Percentiles rank a stretch among this genome's conserved stretches.
These are phyloP conservation scores for Spodoptera littoralis DNA, from an alignment of 2,888 invertebrate species.

Conservation along the genomic window DNA sequence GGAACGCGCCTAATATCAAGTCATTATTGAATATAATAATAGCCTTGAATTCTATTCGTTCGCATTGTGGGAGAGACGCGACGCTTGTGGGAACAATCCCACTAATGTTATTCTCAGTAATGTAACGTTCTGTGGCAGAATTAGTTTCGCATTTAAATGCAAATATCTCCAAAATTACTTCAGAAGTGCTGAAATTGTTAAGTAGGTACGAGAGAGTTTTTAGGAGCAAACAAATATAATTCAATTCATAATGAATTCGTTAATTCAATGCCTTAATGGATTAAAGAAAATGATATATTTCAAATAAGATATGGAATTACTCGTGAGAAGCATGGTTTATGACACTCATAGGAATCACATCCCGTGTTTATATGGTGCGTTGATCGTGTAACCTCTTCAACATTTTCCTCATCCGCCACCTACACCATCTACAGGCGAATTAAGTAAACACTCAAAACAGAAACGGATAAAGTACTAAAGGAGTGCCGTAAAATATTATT, in stretches of 20 bases:
- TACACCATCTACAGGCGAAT: slow-evolving; percentile 30
- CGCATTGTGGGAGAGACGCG: not conserved
- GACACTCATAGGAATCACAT: too few relatives aligned
- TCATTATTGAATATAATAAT: slow-evolving; percentile 36
- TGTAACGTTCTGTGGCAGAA: not conserved
- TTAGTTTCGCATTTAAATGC: too few relatives aligned
- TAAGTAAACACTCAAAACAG: slow-evolving; percentile 53
- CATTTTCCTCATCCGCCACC: slow-evolving; percentile 2
- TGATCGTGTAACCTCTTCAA: slow-evolving; percentile 2
- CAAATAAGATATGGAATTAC: too few relatives aligned
- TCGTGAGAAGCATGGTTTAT: too few relatives aligned
- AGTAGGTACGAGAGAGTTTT: too few relatives aligned
- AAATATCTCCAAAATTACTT: too few relatives aligned
- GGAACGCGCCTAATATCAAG: slow-evolving; percentile 38
- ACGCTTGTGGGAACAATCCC: not conserved
- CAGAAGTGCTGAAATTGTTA: too few relatives aligned
- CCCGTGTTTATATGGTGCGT: too few relatives aligned
- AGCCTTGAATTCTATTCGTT: slow-evolving; percentile 8
- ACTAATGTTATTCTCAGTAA: not conserved
- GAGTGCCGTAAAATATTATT: slow-evolving; percentile 56
- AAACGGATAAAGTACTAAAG: slow-evolving; percentile 55
- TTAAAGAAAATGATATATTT: too few relatives aligned
- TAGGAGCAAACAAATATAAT: too few relatives aligned
- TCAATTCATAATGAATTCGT: too few relatives aligned
- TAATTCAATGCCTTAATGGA: too few relatives aligned